A percentile compares a stretch with the other conserved stretches of the same genome.
Conservation (phyloP, 2,888 invertebrate genomes). For the Neoascia interrupta region DNA sequence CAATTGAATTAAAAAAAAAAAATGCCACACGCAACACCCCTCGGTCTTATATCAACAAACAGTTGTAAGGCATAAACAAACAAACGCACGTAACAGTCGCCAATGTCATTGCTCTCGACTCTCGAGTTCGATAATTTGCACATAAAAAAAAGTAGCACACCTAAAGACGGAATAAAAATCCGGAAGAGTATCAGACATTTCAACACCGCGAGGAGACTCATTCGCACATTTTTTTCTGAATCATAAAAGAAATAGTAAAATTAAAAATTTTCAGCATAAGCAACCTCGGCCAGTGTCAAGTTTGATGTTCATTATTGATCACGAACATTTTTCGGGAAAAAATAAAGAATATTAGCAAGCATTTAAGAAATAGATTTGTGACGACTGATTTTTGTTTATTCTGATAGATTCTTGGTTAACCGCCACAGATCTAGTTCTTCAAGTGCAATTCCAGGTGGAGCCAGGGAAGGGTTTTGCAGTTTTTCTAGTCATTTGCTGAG, state of each 20-base stretch:
- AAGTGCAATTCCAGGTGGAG: no score
- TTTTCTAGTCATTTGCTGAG: no score
- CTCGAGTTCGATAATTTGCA: slow-evolving; percentile 36
- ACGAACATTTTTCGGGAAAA: no score
- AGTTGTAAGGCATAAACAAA: slow-evolving; percentile 6
- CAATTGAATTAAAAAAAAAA: not conserved
- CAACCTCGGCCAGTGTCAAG: slow-evolving; percentile 35
- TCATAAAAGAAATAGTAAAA: slow-evolving; percentile 21
- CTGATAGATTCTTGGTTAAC: no score
- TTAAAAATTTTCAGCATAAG: slow-evolving; percentile 8
- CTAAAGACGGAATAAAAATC: slow-evolving; percentile 13
- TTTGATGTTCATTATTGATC: slow-evolving; percentile 37
- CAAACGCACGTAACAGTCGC: slow-evolving; percentile 17
- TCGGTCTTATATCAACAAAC: not conserved
- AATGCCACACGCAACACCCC: slow-evolving; percentile 17
- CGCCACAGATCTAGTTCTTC: no score
- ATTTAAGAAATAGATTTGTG: no score
- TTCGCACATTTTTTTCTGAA: slow-evolving; percentile 5
- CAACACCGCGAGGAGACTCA: slow-evolving; percentile 10
- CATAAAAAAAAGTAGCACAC: not conserved
- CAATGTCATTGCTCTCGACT: slow-evolving; percentile 49
- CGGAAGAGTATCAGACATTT: slow-evolving; percentile 27
- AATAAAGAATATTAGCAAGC: no score
- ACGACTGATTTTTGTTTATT: no score
- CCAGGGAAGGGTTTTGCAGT: no score